A percentile compares a stretch with the other conserved stretches of the same genome.
Evolutionary conservation across 2,113 vertebrate genomes (phyloP).

Genomic region (Varanus salvator): DNA sequence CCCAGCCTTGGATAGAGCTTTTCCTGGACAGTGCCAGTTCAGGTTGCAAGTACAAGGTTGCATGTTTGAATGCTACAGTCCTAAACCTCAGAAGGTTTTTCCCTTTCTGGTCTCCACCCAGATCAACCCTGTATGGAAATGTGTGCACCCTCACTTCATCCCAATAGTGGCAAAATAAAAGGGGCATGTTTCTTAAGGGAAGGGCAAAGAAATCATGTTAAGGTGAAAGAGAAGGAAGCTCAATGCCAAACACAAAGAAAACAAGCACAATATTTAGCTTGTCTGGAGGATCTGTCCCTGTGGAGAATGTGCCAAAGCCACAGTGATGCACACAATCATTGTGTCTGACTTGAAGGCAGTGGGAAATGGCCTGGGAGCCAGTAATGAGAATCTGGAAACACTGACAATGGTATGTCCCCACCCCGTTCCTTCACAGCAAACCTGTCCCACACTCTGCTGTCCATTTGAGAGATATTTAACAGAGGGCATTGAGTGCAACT

Average conservation of each 20-base stretch:
- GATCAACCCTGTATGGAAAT: background rate
- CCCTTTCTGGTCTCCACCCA: background rate
- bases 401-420: background rate
- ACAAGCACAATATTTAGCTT: constrained; percentile 3
- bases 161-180: background rate
- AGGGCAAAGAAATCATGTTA: background rate
- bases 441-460: no score
- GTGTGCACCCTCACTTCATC: background rate
- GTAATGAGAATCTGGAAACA: background rate
- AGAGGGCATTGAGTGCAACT: no score
- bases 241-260: constrained; percentile 1
- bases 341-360: background rate
- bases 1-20: background rate
- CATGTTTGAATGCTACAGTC: background rate
- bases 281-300: background rate
- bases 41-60: no score
- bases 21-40: background rate
- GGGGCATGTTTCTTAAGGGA: background rate
- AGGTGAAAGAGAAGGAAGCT: background rate
- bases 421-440: background rate
- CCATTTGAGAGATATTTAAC: no score
- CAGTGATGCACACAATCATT: background rate
- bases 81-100: background rate
- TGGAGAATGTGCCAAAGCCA: background rate
- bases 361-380: background rate